These are phyloP conservation scores for Onychomys leucogaster DNA, from an alignment of 2,797 vertebrate genomes.

Conservation along the genomic window DNA sequence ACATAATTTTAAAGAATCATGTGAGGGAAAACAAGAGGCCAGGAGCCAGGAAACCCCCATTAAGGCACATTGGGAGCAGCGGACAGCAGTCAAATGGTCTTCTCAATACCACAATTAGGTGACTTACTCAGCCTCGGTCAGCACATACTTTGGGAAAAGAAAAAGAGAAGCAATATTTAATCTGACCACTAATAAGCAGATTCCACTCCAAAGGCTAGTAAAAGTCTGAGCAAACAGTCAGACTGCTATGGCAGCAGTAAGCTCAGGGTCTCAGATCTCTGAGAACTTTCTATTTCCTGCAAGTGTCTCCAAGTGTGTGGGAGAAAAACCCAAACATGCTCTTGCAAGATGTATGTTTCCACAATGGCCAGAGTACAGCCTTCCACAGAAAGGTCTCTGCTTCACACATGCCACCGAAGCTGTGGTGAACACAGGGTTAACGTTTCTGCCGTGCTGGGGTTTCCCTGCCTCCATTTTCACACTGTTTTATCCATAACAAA, in stretches of 20 bases:
- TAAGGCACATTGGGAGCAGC: not conserved
- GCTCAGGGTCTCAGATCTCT: not conserved
- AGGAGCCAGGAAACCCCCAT: conserved; percentile 42
- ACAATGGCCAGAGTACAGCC: not conserved
- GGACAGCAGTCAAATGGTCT: not conserved
- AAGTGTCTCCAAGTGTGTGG: not conserved
- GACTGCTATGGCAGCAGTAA: not conserved
- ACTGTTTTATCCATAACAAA: conserved; percentile 19
- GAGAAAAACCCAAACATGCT: not conserved
- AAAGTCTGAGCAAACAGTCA: not conserved
- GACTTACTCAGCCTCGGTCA: conserved; percentile 1
- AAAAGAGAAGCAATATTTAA: conserved; percentile 52
- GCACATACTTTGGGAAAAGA: conserved; percentile 54
- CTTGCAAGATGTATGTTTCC: not conserved
- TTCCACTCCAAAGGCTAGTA: not conserved
- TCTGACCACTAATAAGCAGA: conserved; percentile 65
- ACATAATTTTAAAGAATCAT: conserved; percentile 50
- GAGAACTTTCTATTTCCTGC: not conserved
- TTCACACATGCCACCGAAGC: not conserved
- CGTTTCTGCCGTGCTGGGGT: not conserved
- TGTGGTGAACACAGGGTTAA: not conserved
- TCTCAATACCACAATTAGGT: not conserved
- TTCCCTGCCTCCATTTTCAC: not conserved
- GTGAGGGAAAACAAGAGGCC: conserved; percentile 1
- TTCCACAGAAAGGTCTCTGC: not conserved